These are phyloP conservation scores for Dunckerocampus dactyliophorus DNA, from an alignment of 2,113 vertebrate species.

Conservation along the genomic window DNA sequence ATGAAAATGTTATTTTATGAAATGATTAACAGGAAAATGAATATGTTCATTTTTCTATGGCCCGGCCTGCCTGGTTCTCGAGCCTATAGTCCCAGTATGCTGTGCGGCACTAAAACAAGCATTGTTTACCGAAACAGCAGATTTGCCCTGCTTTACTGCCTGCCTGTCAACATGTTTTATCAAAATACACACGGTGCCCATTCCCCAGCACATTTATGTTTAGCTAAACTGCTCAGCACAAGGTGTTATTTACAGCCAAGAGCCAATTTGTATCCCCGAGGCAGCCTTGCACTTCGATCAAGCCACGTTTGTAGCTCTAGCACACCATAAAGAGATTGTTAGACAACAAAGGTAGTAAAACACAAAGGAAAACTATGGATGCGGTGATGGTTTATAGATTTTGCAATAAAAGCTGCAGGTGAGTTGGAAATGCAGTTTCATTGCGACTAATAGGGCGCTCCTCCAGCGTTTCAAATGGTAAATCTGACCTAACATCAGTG, in stretches of 20 bases:
- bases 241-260: constrained; percentile 3
- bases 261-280: constrained; percentile 9
- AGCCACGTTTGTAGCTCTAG: background rate
- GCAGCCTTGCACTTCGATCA: constrained; percentile 3
- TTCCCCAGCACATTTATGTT: constrained; percentile 2
- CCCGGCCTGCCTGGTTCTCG: no score
- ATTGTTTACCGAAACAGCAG: background rate
- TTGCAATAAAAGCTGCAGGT: constrained; percentile 10
- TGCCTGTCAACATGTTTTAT: background rate
- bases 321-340: constrained; percentile 5
- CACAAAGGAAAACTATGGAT: constrained; percentile 1
- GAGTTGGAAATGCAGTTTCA: background rate
- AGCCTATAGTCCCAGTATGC: no score
- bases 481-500: background rate
- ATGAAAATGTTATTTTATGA: no score
- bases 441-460: background rate
- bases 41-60: no score
- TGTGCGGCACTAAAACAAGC: background rate
- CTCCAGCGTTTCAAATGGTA: background rate
- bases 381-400: constrained; percentile 9
- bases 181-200: constrained; percentile 2
- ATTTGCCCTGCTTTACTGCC: background rate
- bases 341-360: constrained; percentile 9
- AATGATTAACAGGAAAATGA: no score
- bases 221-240: constrained; percentile 4